Evolutionary conservation across 2,113 vertebrate species (phyloP).

Genomic region (Scomber colias): DNA sequence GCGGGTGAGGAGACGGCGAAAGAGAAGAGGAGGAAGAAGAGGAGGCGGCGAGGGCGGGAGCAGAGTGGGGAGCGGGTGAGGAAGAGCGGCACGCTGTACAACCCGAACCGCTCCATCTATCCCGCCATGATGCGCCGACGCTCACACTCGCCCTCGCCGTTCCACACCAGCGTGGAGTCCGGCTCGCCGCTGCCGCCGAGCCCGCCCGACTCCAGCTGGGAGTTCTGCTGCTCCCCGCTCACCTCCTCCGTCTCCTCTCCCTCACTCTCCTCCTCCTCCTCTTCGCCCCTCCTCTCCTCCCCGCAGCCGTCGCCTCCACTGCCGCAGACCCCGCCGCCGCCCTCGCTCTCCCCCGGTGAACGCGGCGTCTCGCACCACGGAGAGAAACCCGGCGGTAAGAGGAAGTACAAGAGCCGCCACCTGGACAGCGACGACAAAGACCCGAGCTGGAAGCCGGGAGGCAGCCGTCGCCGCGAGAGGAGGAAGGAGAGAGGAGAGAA

Average conservation of each 20-base stretch:
- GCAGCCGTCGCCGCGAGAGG: not conserved
- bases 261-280: slow-evolving; percentile 26
- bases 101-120: slow-evolving; percentile 68
- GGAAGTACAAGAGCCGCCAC: slow-evolving; percentile 82
- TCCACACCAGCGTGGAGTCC: slow-evolving; percentile 47
- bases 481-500: not conserved
- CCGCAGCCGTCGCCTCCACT: not conserved
- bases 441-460: slow-evolving; percentile 53
- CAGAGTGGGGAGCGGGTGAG: not conserved
- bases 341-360: not conserved
- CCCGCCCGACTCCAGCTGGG: slow-evolving; percentile 34
- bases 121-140: slow-evolving; percentile 57
- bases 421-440: slow-evolving; percentile 65
- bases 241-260: slow-evolving; percentile 38
- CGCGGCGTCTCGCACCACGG: not conserved
- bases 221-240: slow-evolving; percentile 42
- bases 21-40: slow-evolving; percentile 14
- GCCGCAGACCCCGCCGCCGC: not conserved
- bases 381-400: slow-evolving; percentile 78
- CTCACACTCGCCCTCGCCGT: slow-evolving; percentile 33
- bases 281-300: slow-evolving; percentile 19
- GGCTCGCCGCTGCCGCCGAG: slow-evolving; percentile 32
- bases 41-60: slow-evolving; percentile 3
- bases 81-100: slow-evolving; percentile 48
- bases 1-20: not conserved